Conservation (phyloP, 2,113 vertebrate species). For the Alethe castanea region DNA sequence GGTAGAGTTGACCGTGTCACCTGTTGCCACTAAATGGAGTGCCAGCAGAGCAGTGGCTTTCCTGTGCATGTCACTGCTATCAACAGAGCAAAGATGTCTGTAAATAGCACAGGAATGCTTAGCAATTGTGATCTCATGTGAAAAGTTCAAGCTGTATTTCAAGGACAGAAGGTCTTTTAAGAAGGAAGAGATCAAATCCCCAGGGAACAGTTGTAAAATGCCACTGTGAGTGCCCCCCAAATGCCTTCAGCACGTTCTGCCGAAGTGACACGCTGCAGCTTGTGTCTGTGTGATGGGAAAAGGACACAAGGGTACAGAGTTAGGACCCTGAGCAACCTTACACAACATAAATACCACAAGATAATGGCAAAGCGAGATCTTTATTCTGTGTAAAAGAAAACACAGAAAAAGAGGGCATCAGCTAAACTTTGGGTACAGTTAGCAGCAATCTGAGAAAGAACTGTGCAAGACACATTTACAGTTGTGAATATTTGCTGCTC, state of each 20-base stretch:
- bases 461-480: neutral
- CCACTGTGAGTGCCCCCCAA: neutral
- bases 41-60: neutral
- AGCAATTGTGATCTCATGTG: neutral
- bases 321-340: neutral
- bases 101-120: neutral
- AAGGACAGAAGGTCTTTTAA: neutral
- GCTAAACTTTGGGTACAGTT: neutral
- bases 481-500: neutral
- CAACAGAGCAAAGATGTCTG: neutral
- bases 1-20: neutral
- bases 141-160: conserved; percentile 20
- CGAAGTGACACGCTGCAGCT: neutral
- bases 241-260: neutral
- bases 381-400: neutral
- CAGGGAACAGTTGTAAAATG: neutral
- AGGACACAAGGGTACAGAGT: neutral
- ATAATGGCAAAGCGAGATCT: neutral
- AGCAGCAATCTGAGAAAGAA: neutral
- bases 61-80: neutral
- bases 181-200: neutral
- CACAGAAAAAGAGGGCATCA: fast-evolving
- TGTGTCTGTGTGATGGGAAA: neutral
- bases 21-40: neutral
- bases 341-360: neutral